Conservation (phyloP, 2,888 invertebrate genomes). For the Choreutis nemorana region DNA sequence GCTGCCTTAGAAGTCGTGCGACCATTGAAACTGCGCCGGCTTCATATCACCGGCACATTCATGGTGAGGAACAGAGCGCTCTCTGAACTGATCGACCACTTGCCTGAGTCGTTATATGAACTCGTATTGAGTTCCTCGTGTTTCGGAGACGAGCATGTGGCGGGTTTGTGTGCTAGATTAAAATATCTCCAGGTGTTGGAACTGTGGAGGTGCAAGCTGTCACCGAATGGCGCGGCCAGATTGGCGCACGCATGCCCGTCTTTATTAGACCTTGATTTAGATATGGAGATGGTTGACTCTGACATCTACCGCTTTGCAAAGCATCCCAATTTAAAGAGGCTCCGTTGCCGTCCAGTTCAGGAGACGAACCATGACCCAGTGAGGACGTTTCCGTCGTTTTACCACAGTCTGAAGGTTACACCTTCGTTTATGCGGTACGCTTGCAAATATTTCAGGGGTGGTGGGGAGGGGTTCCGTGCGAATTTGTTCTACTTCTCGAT, state of each 20-base stretch:
- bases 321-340: background rate
- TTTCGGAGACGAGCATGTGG: constrained; percentile 16
- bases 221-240: constrained; percentile 7
- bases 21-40: constrained; percentile 12
- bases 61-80: constrained; percentile 15
- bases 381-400: background rate
- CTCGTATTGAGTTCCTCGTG: constrained; percentile 16
- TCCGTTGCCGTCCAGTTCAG: constrained; percentile 1
- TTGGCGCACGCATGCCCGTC: constrained; percentile 10
- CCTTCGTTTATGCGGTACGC: constrained; percentile 13
- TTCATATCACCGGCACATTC: constrained; percentile 23
- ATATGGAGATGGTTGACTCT: constrained; percentile 7
- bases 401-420: constrained; percentile 6
- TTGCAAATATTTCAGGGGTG: constrained; percentile 14
- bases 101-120: constrained; percentile 14
- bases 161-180: constrained; percentile 7
- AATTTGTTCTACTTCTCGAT: constrained; percentile 20
- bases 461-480: constrained; percentile 19
- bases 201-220: constrained; percentile 15
- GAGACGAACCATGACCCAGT: background rate
- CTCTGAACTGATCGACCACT: constrained; percentile 6
- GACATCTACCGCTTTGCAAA: background rate
- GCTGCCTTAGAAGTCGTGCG: constrained; percentile 13
- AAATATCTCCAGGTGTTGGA: constrained; percentile 14
- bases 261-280: constrained; percentile 12